phyloP scores from a whole-genome alignment of 2,888 invertebrate genomes.

The Drosophila crucigera region DNA sequence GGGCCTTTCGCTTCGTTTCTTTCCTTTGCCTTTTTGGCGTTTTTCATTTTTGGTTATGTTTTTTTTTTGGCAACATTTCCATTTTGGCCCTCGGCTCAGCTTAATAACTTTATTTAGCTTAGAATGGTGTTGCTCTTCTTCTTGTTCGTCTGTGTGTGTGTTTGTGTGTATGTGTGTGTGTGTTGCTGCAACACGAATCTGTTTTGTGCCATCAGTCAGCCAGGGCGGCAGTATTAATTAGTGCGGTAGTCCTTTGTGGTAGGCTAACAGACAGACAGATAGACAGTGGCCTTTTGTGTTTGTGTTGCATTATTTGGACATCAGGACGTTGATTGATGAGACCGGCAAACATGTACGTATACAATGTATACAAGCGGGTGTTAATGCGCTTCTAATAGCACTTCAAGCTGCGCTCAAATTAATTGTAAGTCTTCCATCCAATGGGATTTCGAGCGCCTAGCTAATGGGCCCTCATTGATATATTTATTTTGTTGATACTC shows the following conservation, averaged over 20 bases:
- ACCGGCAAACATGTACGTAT: slow-evolving; percentile 6
- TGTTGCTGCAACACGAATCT: slow-evolving; percentile 46
- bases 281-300: slow-evolving; percentile 32
- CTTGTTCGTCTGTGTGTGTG: slow-evolving; percentile 4
- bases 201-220: slow-evolving; percentile 48
- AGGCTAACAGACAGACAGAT: slow-evolving; percentile 31
- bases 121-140: slow-evolving; percentile 47
- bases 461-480: neutral
- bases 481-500: neutral
- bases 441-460: slow-evolving; percentile 13
- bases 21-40: slow-evolving; percentile 17
- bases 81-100: slow-evolving; percentile 43
- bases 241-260: slow-evolving; percentile 79
- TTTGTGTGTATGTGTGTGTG: slow-evolving; percentile 31
- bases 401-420: slow-evolving; percentile 52
- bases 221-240: slow-evolving; percentile 72
- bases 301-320: slow-evolving; percentile 75
- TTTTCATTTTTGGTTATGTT: slow-evolving; percentile 4
- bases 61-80: slow-evolving; percentile 75
- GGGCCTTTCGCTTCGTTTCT: slow-evolving; percentile 50
- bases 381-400: slow-evolving; percentile 69
- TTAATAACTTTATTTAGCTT: slow-evolving; percentile 80
- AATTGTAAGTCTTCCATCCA: slow-evolving; percentile 22
- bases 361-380: slow-evolving; percentile 35
- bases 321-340: slow-evolving; percentile 76